These are phyloP conservation scores for Leptarthrus brevirostris DNA, from an alignment of 2,888 invertebrate genomes.

Conservation along the genomic window DNA sequence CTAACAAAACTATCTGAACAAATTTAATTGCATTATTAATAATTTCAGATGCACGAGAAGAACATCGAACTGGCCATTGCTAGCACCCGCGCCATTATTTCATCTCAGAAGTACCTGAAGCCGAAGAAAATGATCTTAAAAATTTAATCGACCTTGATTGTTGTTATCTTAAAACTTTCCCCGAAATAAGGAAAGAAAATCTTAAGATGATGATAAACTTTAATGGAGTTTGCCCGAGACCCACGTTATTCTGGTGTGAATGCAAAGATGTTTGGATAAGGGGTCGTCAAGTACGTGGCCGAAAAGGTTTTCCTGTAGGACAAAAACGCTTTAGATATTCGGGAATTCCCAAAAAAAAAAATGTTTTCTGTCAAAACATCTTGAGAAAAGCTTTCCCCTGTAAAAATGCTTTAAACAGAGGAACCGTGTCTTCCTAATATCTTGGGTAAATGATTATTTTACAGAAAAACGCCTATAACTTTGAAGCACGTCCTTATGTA, in stretches of 20 bases:
- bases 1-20: too few relatives aligned
- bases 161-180: background rate
- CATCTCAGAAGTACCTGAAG: too few relatives aligned
- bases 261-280: constrained; percentile 23
- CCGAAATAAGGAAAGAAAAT: constrained; percentile 27
- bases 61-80: too few relatives aligned
- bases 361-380: constrained; percentile 33
- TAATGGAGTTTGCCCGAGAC: constrained; percentile 18
- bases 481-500: background rate
- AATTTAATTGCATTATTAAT: too few relatives aligned
- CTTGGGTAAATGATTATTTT: constrained; percentile 42
- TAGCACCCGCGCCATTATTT: too few relatives aligned
- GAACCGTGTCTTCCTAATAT: constrained; percentile 18
- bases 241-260: constrained; percentile 4
- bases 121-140: background rate
- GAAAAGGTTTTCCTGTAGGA: background rate
- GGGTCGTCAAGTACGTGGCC: background rate
- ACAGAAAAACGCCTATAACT: constrained; percentile 18
- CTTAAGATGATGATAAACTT: constrained; percentile 24
- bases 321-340: constrained; percentile 19
- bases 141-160: constrained; percentile 38
- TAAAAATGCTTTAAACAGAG: constrained; percentile 30
- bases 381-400: constrained; percentile 27
- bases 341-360: constrained; percentile 21
- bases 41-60: too few relatives aligned